Evolutionary conservation across 2,797 vertebrate genomes (phyloP).

Genomic region (Propithecus perrieri): DNA sequence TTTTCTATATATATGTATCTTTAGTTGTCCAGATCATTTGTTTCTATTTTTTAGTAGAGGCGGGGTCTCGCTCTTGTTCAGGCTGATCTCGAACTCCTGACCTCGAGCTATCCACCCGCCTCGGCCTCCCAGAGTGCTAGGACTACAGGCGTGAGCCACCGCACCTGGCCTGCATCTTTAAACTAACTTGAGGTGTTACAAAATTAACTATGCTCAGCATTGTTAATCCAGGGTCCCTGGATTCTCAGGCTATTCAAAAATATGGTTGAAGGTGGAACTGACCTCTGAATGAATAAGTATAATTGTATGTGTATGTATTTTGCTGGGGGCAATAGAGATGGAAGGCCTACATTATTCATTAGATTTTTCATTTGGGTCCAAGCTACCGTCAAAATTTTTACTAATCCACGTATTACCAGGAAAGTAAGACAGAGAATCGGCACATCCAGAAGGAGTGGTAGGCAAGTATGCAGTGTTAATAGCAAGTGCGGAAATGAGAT

Average conservation of each 20-base stretch:
- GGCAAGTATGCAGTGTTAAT: background rate
- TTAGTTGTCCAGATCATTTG: too few relatives aligned
- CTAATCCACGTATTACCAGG: background rate
- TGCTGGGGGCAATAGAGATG: too few relatives aligned
- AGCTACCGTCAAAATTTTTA: background rate
- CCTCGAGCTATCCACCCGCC: too few relatives aligned
- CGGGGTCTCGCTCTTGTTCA: too few relatives aligned
- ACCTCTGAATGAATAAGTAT: background rate
- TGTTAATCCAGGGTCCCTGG: background rate
- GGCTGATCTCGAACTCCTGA: too few relatives aligned
- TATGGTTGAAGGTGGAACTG: background rate
- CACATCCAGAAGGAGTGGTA: background rate
- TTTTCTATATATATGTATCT: too few relatives aligned
- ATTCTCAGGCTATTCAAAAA: background rate
- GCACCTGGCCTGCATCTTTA: background rate
- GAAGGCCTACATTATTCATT: background rate
- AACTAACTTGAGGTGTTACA: background rate
- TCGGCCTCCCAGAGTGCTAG: too few relatives aligned
- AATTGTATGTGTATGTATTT: background rate
- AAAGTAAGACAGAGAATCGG: background rate
- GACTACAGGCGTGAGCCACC: too few relatives aligned
- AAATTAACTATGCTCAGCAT: background rate
- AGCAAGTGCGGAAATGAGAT: background rate
- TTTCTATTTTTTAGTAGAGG: too few relatives aligned
- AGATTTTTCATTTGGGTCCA: background rate